Evolutionary conservation across 2,113 vertebrate species (phyloP).

Genomic region (Zootoca vivipara): DNA sequence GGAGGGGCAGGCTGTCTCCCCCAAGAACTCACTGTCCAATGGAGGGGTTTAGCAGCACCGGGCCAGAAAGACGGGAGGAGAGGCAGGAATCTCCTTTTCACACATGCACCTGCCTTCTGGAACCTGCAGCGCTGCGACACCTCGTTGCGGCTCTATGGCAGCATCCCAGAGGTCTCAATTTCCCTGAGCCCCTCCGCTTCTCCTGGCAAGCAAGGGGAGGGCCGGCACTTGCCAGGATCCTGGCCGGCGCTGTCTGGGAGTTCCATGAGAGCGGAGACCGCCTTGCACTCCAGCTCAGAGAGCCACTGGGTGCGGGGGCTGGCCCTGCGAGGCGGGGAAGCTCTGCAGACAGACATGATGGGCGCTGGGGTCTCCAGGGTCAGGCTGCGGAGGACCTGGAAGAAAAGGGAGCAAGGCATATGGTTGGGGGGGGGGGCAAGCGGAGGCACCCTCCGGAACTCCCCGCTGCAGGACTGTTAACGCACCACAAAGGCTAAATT

Average conservation of each 20-base stretch:
- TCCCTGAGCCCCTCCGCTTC: too few species aligned
- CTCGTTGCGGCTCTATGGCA: too few species aligned
- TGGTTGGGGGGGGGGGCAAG: too few species aligned
- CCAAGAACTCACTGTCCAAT: too few species aligned
- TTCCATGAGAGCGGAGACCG: background rate
- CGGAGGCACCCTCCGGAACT: background rate
- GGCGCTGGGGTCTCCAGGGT: background rate
- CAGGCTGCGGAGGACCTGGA: background rate
- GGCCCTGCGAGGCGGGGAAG: background rate
- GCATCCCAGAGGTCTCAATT: rapidly evolving
- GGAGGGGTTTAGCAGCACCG: too few species aligned
- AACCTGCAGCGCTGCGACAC: too few species aligned
- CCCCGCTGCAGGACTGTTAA: background rate
- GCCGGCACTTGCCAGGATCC: too few species aligned
- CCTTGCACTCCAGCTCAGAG: background rate
- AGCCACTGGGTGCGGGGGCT: background rate
- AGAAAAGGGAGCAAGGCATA: rapidly evolving
- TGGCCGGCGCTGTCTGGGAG: rapidly evolving
- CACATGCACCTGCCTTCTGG: too few species aligned
- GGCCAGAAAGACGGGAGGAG: too few species aligned
- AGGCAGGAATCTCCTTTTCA: too few species aligned
- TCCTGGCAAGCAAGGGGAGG: background rate
- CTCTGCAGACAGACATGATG: background rate
- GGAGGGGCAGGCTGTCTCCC: too few species aligned
- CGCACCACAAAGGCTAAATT: too few species aligned